Percentiles rank a stretch among this genome's conserved stretches.
phyloP scores from a whole-genome alignment of 53 echinoderm and acorn worm species.

The Astropecten irregularis region DNA sequence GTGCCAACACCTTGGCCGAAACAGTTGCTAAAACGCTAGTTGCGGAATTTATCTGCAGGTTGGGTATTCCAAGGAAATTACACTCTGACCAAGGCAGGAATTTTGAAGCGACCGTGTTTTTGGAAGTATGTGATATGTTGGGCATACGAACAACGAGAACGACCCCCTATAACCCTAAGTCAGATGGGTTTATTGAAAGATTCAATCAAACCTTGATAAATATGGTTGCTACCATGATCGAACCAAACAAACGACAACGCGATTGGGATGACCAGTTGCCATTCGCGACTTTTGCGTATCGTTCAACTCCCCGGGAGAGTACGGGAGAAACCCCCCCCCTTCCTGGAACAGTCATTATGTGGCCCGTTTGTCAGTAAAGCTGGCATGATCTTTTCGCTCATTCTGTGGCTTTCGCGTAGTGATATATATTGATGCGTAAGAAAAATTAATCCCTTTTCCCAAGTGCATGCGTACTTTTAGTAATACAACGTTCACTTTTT shows the following conservation, averaged over 20 bases:
- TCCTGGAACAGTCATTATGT: too few relatives aligned
- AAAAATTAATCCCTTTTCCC: too few relatives aligned
- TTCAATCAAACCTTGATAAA: conserved; percentile 60
- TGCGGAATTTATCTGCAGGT: not conserved
- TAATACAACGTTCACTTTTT: too few relatives aligned
- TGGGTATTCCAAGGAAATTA: not conserved
- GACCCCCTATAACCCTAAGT: conserved; percentile 62
- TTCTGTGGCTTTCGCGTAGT: too few relatives aligned
- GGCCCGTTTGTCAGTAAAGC: too few relatives aligned
- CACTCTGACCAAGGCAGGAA: conserved; percentile 9
- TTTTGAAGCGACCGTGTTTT: not conserved
- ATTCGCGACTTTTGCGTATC: conserved; percentile 42
- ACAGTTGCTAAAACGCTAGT: not conserved
- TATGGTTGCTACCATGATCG: conserved; percentile 51
- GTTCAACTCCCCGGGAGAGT: conserved; percentile 1
- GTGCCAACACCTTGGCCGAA: not conserved
- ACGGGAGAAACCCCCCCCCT: conserved; percentile 26
- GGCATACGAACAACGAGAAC: conserved; percentile 26
- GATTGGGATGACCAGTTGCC: not conserved
- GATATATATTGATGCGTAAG: too few relatives aligned
- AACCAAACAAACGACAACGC: conserved; percentile 20
- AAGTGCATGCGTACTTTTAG: too few relatives aligned
- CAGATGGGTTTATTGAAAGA: conserved; percentile 70
- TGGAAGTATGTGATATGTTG: conserved; percentile 51
- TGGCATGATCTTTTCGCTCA: too few relatives aligned